Evolutionary conservation across 2,797 vertebrate genomes (phyloP).

Genomic region (Danio choprae): DNA sequence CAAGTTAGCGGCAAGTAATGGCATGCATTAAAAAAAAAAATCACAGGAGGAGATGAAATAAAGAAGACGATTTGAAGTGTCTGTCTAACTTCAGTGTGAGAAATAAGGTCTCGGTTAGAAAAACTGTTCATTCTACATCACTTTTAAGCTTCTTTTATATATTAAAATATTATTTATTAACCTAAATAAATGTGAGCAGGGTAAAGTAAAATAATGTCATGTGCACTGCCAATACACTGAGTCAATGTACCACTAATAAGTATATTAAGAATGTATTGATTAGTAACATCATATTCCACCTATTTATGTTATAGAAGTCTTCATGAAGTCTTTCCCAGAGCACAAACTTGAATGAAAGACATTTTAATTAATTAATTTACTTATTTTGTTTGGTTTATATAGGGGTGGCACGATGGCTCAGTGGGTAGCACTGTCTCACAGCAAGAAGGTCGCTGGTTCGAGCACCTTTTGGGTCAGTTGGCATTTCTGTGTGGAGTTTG

Average conservation of each 20-base stretch:
- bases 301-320: neutral
- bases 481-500: too few species aligned
- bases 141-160: slow-evolving; percentile 35
- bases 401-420: too few species aligned
- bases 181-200: slow-evolving; percentile 28
- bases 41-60: slow-evolving; percentile 62
- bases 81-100: slow-evolving; percentile 75
- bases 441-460: too few species aligned
- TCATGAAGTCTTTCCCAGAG: too few species aligned
- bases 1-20: slow-evolving; percentile 76
- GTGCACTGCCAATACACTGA: slow-evolving; percentile 42
- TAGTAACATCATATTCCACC: neutral
- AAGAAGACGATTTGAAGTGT: slow-evolving; percentile 77
- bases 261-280: neutral
- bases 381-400: too few species aligned
- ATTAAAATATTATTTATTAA: slow-evolving; percentile 42
- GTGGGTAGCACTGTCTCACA: too few species aligned
- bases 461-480: too few species aligned
- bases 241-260: neutral
- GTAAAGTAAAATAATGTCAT: slow-evolving; percentile 29
- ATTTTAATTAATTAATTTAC: too few species aligned
- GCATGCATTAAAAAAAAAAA: slow-evolving; percentile 74
- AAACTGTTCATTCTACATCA: slow-evolving; percentile 69
- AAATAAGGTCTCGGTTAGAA: slow-evolving; percentile 66
- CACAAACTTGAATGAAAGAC: too few species aligned